Base-by-base conservation (phyloP, 1,140 invertebrate genomes). In the Cyclargus thomasi region DNA sequence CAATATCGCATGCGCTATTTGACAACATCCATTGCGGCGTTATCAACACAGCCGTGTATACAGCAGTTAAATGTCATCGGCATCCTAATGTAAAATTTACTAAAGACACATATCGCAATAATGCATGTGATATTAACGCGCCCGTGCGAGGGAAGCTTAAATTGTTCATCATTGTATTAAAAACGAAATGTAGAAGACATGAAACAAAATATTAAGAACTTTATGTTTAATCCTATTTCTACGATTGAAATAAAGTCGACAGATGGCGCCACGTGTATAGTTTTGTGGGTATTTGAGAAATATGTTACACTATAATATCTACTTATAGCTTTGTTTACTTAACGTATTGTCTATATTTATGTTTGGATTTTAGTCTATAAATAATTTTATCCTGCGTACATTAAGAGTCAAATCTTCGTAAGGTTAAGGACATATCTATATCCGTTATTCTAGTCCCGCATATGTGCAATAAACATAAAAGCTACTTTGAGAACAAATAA, bases 391-490 rank as follows among this genome's bases (percentile, higher is more conserved):
- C 39, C 39, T 11, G 39, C 39, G 11, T 47, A 47, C 39, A 14
- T 21, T 59, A 59, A 21, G 17, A 59, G 10, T 59, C 18, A 59
- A 21, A 21, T 20, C 55, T 18, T 21, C 21, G 17, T 59, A 59
- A 21, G 20, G 6, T 20, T 59, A 59, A 59, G 53, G 53, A 59
- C 18, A 59, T 59, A 59, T 20, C 17, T 59, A 8, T 20, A 20
- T 20, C 55, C 18, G 18, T 20, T 59, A 18, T 59, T 59, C 55
- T 59, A 59, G 55, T 59, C 55, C 55, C 17, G 10, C 2, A 10
- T 59, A 20, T 59, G 55, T 59, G 55, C 55, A 59, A 59, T 59
- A 18, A 6, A 10, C 18, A 11, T 20, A 59, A 59, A 59, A 59
- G 5, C 17, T 17, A 55, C 18, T n/a, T n/a, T n/a, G n/a, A n/a